Evolutionary conservation across 2,113 vertebrate species (phyloP), one percentile per base, ranked within the genome.

Genomic region (Grammomys surdaster): DNA sequence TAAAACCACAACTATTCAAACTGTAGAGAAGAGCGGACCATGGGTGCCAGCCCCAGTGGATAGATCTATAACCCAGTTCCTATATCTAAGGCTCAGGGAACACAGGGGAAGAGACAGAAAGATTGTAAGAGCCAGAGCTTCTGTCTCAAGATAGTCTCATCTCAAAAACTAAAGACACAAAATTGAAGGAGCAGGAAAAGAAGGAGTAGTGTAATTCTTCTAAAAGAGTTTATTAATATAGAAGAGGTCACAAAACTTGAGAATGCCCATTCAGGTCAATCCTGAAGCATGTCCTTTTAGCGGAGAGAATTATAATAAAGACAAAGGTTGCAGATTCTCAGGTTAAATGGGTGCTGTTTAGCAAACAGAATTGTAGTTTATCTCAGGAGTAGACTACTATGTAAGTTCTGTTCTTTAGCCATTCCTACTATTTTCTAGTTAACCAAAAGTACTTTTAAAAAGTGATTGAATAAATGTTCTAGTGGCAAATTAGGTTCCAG

Each of bases 381-480:
- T 17, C 63, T 91, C 11, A 17, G 51, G 54, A 63, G 87, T 0
- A 56, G 54, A 65, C 51, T 67, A 80, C 70, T 88, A 43, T 24
- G 7, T 16, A 19, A 94, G 14, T 3, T 75, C 46, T 89, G 31
- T 63, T 82, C 7, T 67, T 40, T 48, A 60, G 77, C 13, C 51
- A 78, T 94, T 82, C 51, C 19, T 0, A 40, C 69, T 48, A 94
- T 63, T 63, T 89, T n/a, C 36, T 26, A 82, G 72, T 90, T 60
- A 89, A 82, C 58, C 24, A 24, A 63, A 77, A 95, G 12, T 94
- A 78, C 69, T 72, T 97, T 81, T 63, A 86, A 16, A 77, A 93
- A 96, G 72, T 58, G 5, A 56, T 63, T 95, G 90, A 95, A 93
- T 92, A 69, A 97, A 95, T 88, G 70, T 82, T 92, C 76, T 95